Conservation (phyloP, 2,797 vertebrate genomes). For the Sebastes vulpes region DNA sequence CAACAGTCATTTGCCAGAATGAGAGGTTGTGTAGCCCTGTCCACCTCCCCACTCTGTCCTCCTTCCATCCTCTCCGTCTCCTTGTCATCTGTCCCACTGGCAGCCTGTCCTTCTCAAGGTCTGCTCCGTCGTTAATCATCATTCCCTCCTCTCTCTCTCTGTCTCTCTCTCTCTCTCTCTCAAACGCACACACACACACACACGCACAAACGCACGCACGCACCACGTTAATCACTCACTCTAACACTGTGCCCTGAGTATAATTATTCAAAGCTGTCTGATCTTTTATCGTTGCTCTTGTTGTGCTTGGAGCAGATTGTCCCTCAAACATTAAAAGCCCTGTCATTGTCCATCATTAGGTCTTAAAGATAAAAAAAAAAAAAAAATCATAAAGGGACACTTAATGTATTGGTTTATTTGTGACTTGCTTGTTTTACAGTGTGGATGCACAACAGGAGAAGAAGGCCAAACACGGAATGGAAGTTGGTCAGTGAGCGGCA, state of each 20-base stretch:
- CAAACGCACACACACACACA: background rate
- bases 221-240: constrained; percentile 55
- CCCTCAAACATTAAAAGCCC: constrained; percentile 42
- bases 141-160: constrained; percentile 41
- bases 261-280: constrained; percentile 73
- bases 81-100: constrained; percentile 77
- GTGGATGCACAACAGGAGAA: background rate
- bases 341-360: constrained; percentile 55
- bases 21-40: constrained; percentile 34
- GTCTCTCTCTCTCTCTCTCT: constrained; percentile 24
- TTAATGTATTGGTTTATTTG: background rate
- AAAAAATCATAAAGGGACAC: background rate
- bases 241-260: constrained; percentile 18
- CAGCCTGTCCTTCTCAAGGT: constrained; percentile 73
- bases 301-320: constrained; percentile 66
- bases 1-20: constrained; percentile 55
- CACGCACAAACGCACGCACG: constrained; percentile 10
- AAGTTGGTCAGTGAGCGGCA: background rate
- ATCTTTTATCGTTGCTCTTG: constrained; percentile 64
- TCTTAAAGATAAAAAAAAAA: constrained; percentile 40
- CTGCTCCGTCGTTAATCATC: constrained; percentile 70
- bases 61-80: constrained; percentile 68
- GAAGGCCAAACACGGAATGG: background rate
- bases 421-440: background rate
- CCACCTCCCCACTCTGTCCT: constrained; percentile 35